These are phyloP conservation scores for Geotrypetes seraphini DNA, from an alignment of 2,797 vertebrate genomes.

Conservation along the genomic window DNA sequence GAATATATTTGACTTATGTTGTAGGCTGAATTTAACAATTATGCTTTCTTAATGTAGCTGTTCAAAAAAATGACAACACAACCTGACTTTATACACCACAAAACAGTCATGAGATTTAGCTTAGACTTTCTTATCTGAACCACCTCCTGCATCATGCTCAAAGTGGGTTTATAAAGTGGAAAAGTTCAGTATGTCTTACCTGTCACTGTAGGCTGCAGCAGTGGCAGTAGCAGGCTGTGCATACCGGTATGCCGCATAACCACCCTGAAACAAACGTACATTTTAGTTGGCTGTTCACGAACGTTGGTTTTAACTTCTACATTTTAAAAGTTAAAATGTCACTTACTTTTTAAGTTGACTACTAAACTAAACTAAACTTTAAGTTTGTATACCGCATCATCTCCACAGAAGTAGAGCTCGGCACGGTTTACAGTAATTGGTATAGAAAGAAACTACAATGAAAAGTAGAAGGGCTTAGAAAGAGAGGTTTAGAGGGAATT, in stretches of 20 bases:
- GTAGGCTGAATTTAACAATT: slow-evolving; percentile 22
- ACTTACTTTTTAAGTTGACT: too few species aligned
- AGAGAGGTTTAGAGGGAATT: too few species aligned
- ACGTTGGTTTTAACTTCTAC: too few species aligned
- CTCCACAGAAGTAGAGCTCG: too few species aligned
- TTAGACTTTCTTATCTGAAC: slow-evolving; percentile 22
- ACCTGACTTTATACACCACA: slow-evolving; percentile 24
- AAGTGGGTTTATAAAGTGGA: too few species aligned
- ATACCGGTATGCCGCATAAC: slow-evolving; percentile 92
- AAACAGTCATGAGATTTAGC: slow-evolving; percentile 38
- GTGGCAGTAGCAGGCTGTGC: slow-evolving; percentile 90
- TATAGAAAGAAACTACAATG: too few species aligned
- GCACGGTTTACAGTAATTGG: too few species aligned
- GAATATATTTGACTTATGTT: background rate
- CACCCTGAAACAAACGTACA: slow-evolving; percentile 67
- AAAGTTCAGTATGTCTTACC: slow-evolving; percentile 67
- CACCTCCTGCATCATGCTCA: slow-evolving; percentile 7
- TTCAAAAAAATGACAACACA: slow-evolving; percentile 22
- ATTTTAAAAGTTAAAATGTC: too few species aligned
- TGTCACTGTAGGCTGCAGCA: slow-evolving; percentile 95
- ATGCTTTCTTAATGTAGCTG: slow-evolving; percentile 13
- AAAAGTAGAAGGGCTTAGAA: too few species aligned
- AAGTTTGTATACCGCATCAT: too few species aligned
- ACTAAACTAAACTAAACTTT: too few species aligned
- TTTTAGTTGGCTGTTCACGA: too few species aligned